These are phyloP conservation scores for Lymantria dispar DNA, from an alignment of 2,888 invertebrate genomes.

Conservation along the genomic window DNA sequence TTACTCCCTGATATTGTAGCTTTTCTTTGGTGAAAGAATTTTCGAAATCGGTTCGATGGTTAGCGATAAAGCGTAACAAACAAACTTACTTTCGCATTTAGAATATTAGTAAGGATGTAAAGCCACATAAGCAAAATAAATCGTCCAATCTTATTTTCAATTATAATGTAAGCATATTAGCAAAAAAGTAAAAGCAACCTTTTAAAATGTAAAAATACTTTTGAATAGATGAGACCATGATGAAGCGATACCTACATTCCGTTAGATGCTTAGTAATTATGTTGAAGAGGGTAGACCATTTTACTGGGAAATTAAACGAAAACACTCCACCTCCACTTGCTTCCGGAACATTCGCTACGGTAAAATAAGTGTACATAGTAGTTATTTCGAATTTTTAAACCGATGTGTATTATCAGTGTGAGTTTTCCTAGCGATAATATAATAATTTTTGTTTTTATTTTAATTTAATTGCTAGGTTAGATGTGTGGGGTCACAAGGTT, in stretches of 20 bases:
- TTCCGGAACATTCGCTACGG: constrained; percentile 32
- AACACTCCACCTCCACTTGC: constrained; percentile 55
- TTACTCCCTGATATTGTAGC: too few relatives aligned
- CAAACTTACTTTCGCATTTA: too few relatives aligned
- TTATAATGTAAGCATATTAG: constrained; percentile 37
- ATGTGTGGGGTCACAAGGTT: too few relatives aligned
- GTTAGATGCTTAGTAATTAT: constrained; percentile 64
- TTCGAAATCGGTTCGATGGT: too few relatives aligned
- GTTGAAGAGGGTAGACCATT: constrained; percentile 64
- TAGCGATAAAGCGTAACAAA: too few relatives aligned
- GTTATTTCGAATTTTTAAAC: constrained; percentile 11
- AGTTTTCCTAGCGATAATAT: background rate
- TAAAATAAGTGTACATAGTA: constrained; percentile 34
- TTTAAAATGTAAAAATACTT: constrained; percentile 63
- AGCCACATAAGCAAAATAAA: constrained; percentile 23
- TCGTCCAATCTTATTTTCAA: constrained; percentile 44
- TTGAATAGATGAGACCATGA: constrained; percentile 54
- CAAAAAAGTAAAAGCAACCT: constrained; percentile 42
- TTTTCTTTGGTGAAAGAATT: too few relatives aligned
- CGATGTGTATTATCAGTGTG: background rate
- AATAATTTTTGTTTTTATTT: background rate
- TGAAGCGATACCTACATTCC: constrained; percentile 59
- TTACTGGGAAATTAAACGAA: constrained; percentile 73
- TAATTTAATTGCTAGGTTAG: too few relatives aligned
- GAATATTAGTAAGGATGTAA: too few relatives aligned